Evolutionary conservation across 2,888 invertebrate species (phyloP).

Genomic region (Pyrrhia umbra): DNA sequence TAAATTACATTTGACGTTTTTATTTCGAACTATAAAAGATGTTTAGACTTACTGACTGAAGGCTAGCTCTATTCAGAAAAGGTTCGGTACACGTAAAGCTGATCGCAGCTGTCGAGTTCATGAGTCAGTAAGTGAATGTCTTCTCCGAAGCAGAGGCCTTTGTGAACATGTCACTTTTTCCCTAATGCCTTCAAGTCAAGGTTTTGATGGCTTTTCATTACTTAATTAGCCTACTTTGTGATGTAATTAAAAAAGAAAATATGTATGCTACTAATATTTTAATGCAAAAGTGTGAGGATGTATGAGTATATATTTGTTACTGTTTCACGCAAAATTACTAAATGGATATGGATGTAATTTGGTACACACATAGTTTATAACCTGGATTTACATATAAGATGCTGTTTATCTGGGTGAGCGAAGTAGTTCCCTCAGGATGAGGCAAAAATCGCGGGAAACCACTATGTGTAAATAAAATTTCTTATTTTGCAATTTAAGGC

Average conservation of each 20-base stretch:
- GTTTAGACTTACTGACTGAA: neutral
- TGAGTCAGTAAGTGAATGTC: constrained; percentile 4
- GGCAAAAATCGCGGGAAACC: too few species aligned
- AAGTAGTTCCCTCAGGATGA: too few species aligned
- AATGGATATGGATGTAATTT: too few species aligned
- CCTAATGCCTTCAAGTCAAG: constrained; percentile 5
- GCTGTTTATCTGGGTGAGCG: too few species aligned
- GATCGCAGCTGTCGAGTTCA: constrained; percentile 1
- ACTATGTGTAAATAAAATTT: too few species aligned
- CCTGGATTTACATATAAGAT: too few species aligned
- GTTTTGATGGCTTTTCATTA: constrained; percentile 9
- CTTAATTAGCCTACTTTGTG: constrained; percentile 12
- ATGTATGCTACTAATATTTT: too few species aligned
- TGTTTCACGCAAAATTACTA: too few species aligned
- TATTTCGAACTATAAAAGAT: neutral
- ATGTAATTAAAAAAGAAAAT: constrained; percentile 4
- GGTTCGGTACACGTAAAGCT: constrained; percentile 1
- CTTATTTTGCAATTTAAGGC: too few species aligned
- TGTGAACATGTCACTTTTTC: constrained; percentile 4
- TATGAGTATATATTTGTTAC: too few species aligned
- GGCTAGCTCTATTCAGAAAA: neutral
- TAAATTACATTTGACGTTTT: neutral
- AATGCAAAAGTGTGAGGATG: too few species aligned
- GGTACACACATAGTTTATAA: too few species aligned
- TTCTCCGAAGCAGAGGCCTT: constrained; percentile 9